Evolutionary conservation across 2,888 invertebrate species (phyloP).

Genomic region (Brenthis ino): DNA sequence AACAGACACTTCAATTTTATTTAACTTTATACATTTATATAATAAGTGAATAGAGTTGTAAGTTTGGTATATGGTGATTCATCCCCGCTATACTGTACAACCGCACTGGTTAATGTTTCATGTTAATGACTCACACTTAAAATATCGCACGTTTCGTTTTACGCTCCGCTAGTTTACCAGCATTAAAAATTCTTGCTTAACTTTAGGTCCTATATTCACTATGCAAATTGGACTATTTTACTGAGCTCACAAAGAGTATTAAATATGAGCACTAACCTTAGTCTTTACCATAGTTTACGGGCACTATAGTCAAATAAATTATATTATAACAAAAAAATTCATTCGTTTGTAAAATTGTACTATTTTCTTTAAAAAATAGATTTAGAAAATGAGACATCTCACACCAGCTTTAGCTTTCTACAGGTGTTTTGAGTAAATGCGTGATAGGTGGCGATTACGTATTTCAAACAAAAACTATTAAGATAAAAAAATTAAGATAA

Average conservation of each 20-base stretch:
- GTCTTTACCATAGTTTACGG: background rate
- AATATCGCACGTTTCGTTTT: slow-evolving; percentile 63
- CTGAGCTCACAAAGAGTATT: background rate
- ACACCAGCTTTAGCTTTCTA: too few species aligned
- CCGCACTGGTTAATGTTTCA: slow-evolving; percentile 64
- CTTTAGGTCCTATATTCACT: slow-evolving; percentile 29
- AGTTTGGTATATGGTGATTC: slow-evolving; percentile 41
- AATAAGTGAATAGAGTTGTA: background rate
- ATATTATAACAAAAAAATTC: too few species aligned
- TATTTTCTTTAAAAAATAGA: too few species aligned
- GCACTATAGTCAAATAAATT: too few species aligned
- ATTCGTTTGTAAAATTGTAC: too few species aligned
- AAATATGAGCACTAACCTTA: background rate
- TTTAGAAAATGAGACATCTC: too few species aligned
- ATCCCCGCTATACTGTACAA: slow-evolving; percentile 56
- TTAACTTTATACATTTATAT: too few species aligned
- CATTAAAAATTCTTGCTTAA: slow-evolving; percentile 39
- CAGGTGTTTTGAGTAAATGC: too few species aligned
- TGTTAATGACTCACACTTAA: slow-evolving; percentile 62
- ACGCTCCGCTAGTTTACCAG: slow-evolving; percentile 62
- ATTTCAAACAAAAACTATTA: too few species aligned
- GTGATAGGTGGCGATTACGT: too few species aligned
- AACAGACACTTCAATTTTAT: too few species aligned
- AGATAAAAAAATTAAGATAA: too few species aligned
- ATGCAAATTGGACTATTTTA: slow-evolving; percentile 26